These are phyloP conservation scores for Nanorana parkeri DNA, from an alignment of 2,113 vertebrate species.

Conservation along the genomic window DNA sequence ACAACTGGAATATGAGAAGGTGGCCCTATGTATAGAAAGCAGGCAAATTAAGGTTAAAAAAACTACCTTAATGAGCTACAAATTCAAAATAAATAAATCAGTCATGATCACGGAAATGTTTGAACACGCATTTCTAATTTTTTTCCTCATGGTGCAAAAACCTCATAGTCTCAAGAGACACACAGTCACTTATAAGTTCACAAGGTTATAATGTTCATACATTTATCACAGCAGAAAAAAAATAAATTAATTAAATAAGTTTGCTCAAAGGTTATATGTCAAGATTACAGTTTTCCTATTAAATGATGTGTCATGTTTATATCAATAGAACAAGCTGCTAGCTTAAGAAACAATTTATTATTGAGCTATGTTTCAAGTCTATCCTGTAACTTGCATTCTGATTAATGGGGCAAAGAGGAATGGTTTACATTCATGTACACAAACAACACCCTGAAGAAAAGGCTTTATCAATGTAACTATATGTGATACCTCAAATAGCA, in stretches of 20 bases:
- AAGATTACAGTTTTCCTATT: constrained; percentile 31
- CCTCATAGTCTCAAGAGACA: neutral
- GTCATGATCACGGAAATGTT: neutral
- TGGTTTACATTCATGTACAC: neutral
- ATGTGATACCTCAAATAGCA: no score
- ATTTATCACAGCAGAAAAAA: constrained; percentile 2
- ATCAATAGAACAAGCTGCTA: constrained; percentile 22
- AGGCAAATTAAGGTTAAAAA: no score
- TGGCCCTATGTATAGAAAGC: no score
- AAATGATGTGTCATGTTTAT: constrained; percentile 33
- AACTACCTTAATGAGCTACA: neutral
- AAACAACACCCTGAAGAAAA: no score
- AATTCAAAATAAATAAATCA: neutral
- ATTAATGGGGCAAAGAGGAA: constrained; percentile 6
- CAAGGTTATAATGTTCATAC: constrained; percentile 17
- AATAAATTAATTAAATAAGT: constrained; percentile 11
- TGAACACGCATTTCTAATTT: neutral
- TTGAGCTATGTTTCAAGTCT: constrained; percentile 18
- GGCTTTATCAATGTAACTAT: no score
- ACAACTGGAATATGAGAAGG: no score
- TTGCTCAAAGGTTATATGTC: constrained; percentile 25
- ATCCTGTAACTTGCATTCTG: neutral
- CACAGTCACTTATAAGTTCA: constrained; percentile 19
- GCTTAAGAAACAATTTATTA: constrained; percentile 2
- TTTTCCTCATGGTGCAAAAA: neutral